Evolutionary conservation across 2,113 vertebrate genomes (phyloP), one percentile per base, ranked within the genome.

Genomic region (Azemiops feae): DNA sequence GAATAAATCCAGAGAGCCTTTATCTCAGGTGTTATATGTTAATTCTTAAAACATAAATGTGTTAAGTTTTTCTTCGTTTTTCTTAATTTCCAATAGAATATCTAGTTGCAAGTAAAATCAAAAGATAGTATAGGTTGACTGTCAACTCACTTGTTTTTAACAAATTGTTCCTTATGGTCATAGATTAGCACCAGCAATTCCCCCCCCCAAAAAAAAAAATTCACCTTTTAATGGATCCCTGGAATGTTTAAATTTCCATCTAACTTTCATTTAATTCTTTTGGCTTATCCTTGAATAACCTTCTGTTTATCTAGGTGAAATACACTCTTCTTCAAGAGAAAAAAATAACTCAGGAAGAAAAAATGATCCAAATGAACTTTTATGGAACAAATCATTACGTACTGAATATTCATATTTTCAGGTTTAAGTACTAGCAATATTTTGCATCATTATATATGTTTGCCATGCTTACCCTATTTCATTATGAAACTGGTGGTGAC

Each of bases 381-480:
- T 85, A 23, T 58, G 90, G n/a, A 94, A 45, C 27, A 87, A 93
- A 14, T 43, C 58, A 88, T 87, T 93, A 85, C 4, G 23, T 53
- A 93, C 27, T 92, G 53, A 89, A 8, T 47, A 55, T 0, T 14
- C 27, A 95, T 88, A 5, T 93, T 18, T 60, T 87, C 4, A 43
- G 30, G 50, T 94, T 94, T 94, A 96, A 95, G 85, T 1, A 53
- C 43, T 6, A 23, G 45, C 87, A 81, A 69, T 60, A 39, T 92
- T 91, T 96, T 95, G 90, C 74, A 95, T 93, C 58, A 69, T 94
- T 95, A 94, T 27, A 93, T 58, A 93, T 90, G 88, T 88, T 43
- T 95, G 87, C 88, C 94, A 94, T 0, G 89, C 50, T 95, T 91
- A 92, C 88, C 96, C 95, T 94, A 92, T 94, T 96, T 95, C 90